Evolutionary conservation across 2,113 vertebrate species (phyloP), one percentile per base, ranked within the genome.

Genomic region (human (Homo sapiens)): DNA sequence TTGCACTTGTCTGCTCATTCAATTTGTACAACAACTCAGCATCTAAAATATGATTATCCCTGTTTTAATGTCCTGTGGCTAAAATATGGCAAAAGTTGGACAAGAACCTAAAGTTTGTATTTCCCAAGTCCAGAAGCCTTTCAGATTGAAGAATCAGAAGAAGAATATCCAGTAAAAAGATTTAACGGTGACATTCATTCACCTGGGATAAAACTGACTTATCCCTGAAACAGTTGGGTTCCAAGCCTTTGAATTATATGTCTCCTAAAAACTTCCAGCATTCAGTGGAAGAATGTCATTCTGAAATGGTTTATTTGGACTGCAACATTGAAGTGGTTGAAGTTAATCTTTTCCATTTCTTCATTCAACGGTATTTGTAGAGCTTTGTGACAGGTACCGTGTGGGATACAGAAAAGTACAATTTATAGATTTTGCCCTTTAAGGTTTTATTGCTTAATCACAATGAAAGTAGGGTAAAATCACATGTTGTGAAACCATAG

Each of bases 311-410:
- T 84, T 95, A 32, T 96, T 97, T 94, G 81, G 66, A 59, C 40
- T 72, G 9, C 2, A 82, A 32, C 79, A 61, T 14, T 55, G 35
- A 75, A 84, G 27, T 48, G 25, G 52, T n/a, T 78, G 80, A 96
- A 84, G 82, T 81, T 93, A 93, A 97, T 95, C 88, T 90, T 94
- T 93, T 93, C 64, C 79, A 78, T 94, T 94, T 30, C 64, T 87
- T 94, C 22, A 50, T 85, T 97, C 93, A 94, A 90, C 88, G 91
- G 66, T 93, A 61, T 97, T 94, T 97, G 91, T 68, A 97, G 93
- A 97, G 91, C 93, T 97, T 82, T 94, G 93, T 82, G 80, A 68
- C 78, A 32, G 17, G 59, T n/a, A 68, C 61, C 79, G 8, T 59
- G 89, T 91, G 91, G 85, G 88, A 94, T 59, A 72, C 43, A 70